These are phyloP conservation scores for Blomia tropicalis DNA, from an alignment of 2,888 invertebrate genomes.

Conservation along the genomic window DNA sequence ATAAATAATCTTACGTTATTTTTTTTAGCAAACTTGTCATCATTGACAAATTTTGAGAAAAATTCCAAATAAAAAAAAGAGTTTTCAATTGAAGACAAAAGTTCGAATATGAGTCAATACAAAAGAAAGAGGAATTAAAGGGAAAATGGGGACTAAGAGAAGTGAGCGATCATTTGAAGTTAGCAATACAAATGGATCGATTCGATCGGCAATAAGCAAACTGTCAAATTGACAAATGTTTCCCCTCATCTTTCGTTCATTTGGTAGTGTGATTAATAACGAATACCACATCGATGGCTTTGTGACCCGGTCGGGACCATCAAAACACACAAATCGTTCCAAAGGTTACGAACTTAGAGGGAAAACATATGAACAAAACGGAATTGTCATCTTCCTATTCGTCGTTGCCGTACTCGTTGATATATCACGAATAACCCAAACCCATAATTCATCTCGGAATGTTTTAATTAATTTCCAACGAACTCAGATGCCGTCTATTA, in stretches of 20 bases:
- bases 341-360: not conserved
- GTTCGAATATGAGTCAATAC: no score
- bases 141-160: no score
- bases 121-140: no score
- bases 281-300: no score
- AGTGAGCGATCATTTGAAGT: not conserved
- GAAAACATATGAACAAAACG: no score
- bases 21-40: no score
- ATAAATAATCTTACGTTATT: no score
- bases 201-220: not conserved
- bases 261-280: not conserved
- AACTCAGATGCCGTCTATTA: conserved; percentile 1
- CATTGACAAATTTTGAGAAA: no score
- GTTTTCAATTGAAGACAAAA: no score
- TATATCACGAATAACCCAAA: conserved; percentile 6
- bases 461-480: conserved; percentile 13
- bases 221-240: not conserved
- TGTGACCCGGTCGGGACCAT: not conserved
- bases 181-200: not conserved
- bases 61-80: no score
- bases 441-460: not conserved
- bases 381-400: no score
- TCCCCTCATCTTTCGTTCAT: not conserved
- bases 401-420: not conserved
- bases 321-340: no score